Conservation (phyloP, 1,140 invertebrate species). For the Dryas iulia region DNA sequence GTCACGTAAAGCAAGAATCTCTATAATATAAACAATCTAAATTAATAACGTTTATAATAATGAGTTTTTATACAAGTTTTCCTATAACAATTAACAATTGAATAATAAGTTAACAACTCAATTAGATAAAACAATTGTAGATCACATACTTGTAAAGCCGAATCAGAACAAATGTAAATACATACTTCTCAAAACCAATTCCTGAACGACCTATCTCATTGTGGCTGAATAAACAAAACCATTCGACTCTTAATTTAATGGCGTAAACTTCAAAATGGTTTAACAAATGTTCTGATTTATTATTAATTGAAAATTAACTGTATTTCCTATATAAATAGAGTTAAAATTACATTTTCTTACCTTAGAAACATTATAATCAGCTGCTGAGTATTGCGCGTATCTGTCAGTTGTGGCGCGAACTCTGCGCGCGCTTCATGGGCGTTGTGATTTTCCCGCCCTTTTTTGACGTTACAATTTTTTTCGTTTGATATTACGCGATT, state of each 20-base stretch:
- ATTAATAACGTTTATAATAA: not conserved
- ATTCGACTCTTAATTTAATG: not conserved
- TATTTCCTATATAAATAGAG: not conserved
- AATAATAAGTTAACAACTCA: not conserved
- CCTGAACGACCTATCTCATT: conserved; percentile 8
- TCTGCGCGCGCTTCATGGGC: conserved; percentile 46
- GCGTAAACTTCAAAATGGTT: conserved; percentile 18
- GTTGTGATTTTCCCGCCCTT: conserved; percentile 41
- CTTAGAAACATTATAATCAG: conserved; percentile 36
- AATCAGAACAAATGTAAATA: conserved; percentile 23
- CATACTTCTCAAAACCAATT: conserved; percentile 14
- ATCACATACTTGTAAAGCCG: not conserved
- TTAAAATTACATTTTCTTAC: conserved; percentile 9
- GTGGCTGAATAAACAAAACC: not conserved
- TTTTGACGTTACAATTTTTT: conserved; percentile 17
- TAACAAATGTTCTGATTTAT: not conserved
- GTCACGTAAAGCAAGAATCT: too few relatives aligned
- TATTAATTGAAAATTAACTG: not conserved
- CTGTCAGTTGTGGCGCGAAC: conserved; percentile 62
- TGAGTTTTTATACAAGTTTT: not conserved
- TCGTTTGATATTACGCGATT: conserved; percentile 23
- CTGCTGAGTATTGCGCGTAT: conserved; percentile 42
- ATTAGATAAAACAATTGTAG: not conserved
- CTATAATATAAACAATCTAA: not conserved
- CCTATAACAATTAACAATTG: not conserved